These are phyloP conservation scores for Idris sp. DNA, from an alignment of 1,140 invertebrate species.

Conservation along the genomic window DNA sequence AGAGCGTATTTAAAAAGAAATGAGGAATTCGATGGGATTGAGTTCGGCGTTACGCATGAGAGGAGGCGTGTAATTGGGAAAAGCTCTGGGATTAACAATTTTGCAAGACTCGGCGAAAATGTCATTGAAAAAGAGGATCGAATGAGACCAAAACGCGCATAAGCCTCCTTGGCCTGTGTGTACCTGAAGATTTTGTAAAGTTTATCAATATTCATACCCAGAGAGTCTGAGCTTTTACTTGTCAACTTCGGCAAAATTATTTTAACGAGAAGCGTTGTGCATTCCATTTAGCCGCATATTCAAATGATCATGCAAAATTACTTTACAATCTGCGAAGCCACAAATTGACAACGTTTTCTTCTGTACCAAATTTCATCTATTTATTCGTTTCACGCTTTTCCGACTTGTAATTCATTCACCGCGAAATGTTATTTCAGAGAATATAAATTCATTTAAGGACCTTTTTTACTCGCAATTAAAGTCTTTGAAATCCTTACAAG, in stretches of 20 bases:
- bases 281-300: conserved; percentile 42
- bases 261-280: conserved; percentile 56
- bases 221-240: conserved; percentile 60
- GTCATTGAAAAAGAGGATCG: conserved; percentile 63
- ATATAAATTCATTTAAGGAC: too few species aligned
- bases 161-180: too few species aligned
- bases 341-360: conserved; percentile 30
- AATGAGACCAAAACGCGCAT: not conserved
- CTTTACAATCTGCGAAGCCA: conserved; percentile 34
- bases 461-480: too few species aligned
- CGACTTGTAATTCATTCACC: conserved; percentile 8
- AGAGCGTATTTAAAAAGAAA: conserved; percentile 61
- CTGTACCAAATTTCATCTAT: conserved; percentile 30
- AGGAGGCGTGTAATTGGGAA: conserved; percentile 72
- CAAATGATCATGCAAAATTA: conserved; percentile 62
- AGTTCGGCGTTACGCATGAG: conserved; percentile 50
- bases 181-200: conserved; percentile 38
- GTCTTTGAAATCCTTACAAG: too few species aligned
- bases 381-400: conserved; percentile 40
- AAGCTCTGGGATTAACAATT: conserved; percentile 78
- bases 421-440: conserved; percentile 29
- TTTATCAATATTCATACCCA: conserved; percentile 67
- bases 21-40: too few species aligned
- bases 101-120: conserved; percentile 76
- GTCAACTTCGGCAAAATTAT: conserved; percentile 67